Evolutionary conservation across 2,888 invertebrate genomes (phyloP).

Genomic region (Phyllotreta cruciferae): DNA sequence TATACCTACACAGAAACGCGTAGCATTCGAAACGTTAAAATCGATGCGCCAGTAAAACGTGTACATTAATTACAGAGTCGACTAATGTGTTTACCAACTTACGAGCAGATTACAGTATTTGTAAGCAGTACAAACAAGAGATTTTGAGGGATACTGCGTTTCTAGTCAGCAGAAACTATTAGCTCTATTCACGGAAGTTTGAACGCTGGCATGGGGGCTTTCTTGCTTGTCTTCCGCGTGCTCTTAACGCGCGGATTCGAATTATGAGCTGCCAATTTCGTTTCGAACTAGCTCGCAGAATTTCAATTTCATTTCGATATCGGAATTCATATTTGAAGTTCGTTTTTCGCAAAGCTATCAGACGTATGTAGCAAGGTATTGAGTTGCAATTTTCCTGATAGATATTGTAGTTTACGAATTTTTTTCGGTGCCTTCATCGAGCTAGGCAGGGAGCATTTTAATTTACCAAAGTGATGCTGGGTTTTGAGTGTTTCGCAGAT

Average conservation of each 20-base stretch:
- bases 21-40: slow-evolving; percentile 4
- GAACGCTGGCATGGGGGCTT: slow-evolving; percentile 7
- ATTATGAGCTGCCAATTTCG: too few relatives aligned
- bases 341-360: too few relatives aligned
- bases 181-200: slow-evolving; percentile 29
- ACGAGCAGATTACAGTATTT: slow-evolving; percentile 44
- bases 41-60: slow-evolving; percentile 20
- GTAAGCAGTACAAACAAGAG: slow-evolving; percentile 44
- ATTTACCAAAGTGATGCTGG: slow-evolving; percentile 16
- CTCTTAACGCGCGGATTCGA: slow-evolving; percentile 9
- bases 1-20: too few relatives aligned
- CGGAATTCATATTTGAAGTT: too few relatives aligned
- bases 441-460: slow-evolving; percentile 9
- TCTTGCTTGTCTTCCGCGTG: slow-evolving; percentile 9
- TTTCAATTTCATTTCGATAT: too few relatives aligned
- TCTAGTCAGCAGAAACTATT: slow-evolving; percentile 42
- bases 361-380: too few relatives aligned
- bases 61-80: slow-evolving; percentile 42
- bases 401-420: too few relatives aligned
- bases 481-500: slow-evolving; percentile 16
- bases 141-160: slow-evolving; percentile 44
- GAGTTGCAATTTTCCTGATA: too few relatives aligned
- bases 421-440: not conserved
- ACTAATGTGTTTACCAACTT: slow-evolving; percentile 47
- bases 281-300: too few relatives aligned